Conservation (phyloP, 2,797 vertebrate species). For the Gambelia wislizenii region DNA sequence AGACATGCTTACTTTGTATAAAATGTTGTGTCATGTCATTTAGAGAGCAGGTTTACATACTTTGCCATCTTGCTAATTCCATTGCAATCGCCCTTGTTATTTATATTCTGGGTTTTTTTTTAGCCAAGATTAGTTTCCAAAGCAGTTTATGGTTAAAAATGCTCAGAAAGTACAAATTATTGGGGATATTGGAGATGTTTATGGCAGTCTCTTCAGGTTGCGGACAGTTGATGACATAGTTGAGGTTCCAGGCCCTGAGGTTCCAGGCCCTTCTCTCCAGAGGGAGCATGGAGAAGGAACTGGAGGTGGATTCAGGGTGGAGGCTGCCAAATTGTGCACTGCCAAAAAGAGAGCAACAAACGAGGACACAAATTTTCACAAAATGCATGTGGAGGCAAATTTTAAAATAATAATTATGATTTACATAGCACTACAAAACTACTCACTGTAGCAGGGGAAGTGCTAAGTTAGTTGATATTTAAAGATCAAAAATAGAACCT, state of each 20-base stretch:
- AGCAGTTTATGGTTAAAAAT: not conserved
- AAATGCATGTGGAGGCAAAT: not conserved
- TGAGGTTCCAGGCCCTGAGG: not conserved
- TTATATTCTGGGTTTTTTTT: not conserved
- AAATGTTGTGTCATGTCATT: not conserved
- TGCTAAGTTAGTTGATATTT: too few species aligned
- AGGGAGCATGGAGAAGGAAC: not conserved
- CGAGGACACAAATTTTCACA: not conserved
- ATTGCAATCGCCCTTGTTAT: not conserved
- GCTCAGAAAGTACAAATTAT: too few species aligned
- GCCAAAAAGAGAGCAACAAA: too few species aligned
- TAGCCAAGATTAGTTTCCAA: not conserved
- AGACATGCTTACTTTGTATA: not conserved
- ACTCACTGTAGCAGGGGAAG: too few species aligned
- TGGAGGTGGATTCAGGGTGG: not conserved
- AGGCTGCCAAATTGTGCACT: not conserved
- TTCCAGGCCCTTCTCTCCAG: not conserved
- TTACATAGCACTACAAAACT: too few species aligned
- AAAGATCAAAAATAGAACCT: too few species aligned
- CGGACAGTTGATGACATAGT: not conserved
- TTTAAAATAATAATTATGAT: too few species aligned
- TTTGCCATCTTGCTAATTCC: not conserved
- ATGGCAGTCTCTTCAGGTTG: not conserved
- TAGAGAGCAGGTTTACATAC: not conserved
- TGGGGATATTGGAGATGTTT: not conserved